Percentiles rank a stretch among this genome's conserved stretches.
Conservation (phyloP, 2,888 invertebrate genomes). For the Sphecodes monilicornis region DNA sequence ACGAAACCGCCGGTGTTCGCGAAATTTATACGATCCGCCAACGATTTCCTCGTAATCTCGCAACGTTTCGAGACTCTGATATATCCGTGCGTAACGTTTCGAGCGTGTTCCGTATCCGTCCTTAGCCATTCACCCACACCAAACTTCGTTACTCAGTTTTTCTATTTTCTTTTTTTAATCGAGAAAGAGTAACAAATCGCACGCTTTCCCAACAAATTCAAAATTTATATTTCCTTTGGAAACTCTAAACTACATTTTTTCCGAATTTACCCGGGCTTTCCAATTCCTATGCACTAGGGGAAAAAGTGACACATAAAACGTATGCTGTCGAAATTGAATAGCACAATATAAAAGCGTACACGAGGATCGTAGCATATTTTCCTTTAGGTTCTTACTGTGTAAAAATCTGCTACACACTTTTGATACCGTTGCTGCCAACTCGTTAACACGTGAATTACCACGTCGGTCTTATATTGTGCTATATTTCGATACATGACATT, state of each 20-base stretch:
- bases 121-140: neutral
- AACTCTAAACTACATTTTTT: neutral
- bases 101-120: neutral
- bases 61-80: conserved; percentile 4
- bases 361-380: neutral
- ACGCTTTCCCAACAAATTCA: neutral
- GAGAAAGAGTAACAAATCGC: neutral
- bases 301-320: neutral
- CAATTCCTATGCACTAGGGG: neutral
- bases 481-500: neutral
- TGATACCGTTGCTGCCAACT: neutral
- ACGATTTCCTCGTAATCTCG: conserved; percentile 33
- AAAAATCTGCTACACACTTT: conserved; percentile 5
- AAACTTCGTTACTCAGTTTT: neutral
- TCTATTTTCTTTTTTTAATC: neutral
- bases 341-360: neutral
- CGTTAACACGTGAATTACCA: neutral
- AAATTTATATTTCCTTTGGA: neutral
- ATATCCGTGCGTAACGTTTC: conserved; percentile 10
- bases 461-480: neutral
- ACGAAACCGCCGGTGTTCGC: conserved; percentile 19
- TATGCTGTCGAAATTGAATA: neutral
- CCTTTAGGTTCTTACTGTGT: neutral
- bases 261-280: neutral
- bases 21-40: conserved; percentile 42